Evolutionary conservation across 2,113 vertebrate genomes (phyloP).

Genomic region (Sceloporus tristichus): DNA sequence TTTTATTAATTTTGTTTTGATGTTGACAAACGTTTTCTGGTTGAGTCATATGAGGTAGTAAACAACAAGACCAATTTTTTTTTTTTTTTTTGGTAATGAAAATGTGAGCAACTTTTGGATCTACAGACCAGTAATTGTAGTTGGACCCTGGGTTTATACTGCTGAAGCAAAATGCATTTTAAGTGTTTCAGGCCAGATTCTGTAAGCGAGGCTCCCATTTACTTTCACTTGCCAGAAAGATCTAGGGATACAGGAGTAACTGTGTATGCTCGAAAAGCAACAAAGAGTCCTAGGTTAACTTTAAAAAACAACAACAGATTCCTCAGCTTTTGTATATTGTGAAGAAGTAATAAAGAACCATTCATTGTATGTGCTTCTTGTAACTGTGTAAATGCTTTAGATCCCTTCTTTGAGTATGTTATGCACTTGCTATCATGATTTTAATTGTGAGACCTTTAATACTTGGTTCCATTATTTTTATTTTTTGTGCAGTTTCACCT

Average conservation of each 20-base stretch:
- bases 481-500: background rate
- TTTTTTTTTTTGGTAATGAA: background rate
- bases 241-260: background rate
- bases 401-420: background rate
- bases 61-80: background rate
- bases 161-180: background rate
- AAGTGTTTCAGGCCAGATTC: background rate
- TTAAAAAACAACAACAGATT: background rate
- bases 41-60: background rate
- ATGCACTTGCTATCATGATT: background rate
- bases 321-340: background rate
- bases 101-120: background rate
- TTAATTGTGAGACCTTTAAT: constrained; percentile 21
- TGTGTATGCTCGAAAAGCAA: background rate
- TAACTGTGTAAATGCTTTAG: background rate
- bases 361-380: background rate
- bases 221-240: background rate
- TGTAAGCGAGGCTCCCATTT: background rate
- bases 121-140: background rate
- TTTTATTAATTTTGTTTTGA: constrained; percentile 1
- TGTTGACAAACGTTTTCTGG: background rate
- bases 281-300: background rate
- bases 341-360: background rate
- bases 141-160: background rate
- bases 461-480: background rate